These are phyloP conservation scores for Varanus komodoensis DNA, from an alignment of 2,113 vertebrate species.

Conservation along the genomic window DNA sequence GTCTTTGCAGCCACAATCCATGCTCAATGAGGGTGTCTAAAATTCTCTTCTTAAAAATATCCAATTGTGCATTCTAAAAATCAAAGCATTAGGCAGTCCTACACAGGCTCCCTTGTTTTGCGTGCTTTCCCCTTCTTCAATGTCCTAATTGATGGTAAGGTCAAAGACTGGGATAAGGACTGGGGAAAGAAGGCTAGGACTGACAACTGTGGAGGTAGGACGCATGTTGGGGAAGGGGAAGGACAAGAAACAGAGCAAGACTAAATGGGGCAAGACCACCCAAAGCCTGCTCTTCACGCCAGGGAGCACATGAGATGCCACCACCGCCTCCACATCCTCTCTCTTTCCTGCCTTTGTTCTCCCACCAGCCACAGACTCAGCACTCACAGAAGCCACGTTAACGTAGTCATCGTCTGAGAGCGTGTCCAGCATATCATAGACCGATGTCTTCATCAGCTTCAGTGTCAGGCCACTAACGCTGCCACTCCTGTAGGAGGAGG, in stretches of 20 bases:
- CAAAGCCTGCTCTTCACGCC: neutral
- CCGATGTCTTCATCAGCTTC: conserved; percentile 96
- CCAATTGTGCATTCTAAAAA: neutral
- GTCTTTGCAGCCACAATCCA: neutral
- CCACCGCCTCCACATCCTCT: neutral
- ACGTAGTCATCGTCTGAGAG: conserved; percentile 95
- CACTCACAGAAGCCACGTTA: conserved; percentile 86
- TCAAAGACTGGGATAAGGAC: neutral
- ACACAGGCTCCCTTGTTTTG: neutral
- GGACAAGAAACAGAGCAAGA: neutral
- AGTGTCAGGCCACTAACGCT: conserved; percentile 96
- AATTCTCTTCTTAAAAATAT: neutral
- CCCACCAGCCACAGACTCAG: accelerated
- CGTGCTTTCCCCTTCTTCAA: neutral
- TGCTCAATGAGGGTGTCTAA: neutral
- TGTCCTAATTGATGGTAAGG: neutral
- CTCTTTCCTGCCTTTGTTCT: neutral
- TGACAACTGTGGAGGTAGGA: neutral
- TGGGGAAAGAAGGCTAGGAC: neutral
- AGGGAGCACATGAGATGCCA: neutral
- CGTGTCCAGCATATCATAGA: conserved; percentile 93
- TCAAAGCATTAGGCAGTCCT: neutral
- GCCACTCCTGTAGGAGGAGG: conserved; percentile 85
- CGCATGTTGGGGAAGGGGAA: neutral
- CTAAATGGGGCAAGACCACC: neutral